Evolutionary conservation across 2,113 vertebrate genomes (phyloP), one percentile per base, ranked within the genome.

Genomic region (Pomatorhinus ruficollis): DNA sequence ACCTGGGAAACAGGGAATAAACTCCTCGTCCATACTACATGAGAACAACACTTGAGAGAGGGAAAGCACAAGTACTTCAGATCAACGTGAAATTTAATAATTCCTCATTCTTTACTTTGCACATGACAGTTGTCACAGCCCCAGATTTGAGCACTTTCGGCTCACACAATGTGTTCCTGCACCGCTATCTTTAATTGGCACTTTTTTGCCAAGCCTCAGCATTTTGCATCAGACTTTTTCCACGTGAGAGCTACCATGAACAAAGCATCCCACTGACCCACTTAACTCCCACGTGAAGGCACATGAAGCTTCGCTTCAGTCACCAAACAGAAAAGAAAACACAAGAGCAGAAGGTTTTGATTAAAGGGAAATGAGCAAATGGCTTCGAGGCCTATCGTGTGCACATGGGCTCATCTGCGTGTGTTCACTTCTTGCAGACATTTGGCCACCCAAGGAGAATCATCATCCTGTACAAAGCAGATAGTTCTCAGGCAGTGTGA

Each of bases 221-320:
- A 0, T 80, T 95, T 89, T 60, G 16, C 76, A 18, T 60, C 13
- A 1, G 40, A 85, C 64, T 69, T 77, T 94, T 96, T 90, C 96
- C 92, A 93, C 25, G 21, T 93, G 90, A 96, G 85, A 95, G 72
- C 95, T 72, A 53, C 80, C 65, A 54, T 57, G 57, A 94, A 93
- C 87, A 93, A 93, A 95, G 95, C 92, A 94, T 85, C 80, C 64
- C 15, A 52, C 92, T 96, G 94, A 96, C 96, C 96, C 92, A 96
- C 92, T 97, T 97, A 84, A 53, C 60, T 95, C 88, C 88, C 88
- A 90, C 54, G 68, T 92, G 95, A 92, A 96, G 95, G 93, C 76
- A 64, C 44, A 89, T 33, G 88, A 80, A 93, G 88, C 80, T 61
- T 70, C 4, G 37, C 93, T 96, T 82, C 61, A 18, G 56, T 89